Evolutionary conservation across 1,140 invertebrate species (phyloP).

Genomic region (Episyrphus balteatus): DNA sequence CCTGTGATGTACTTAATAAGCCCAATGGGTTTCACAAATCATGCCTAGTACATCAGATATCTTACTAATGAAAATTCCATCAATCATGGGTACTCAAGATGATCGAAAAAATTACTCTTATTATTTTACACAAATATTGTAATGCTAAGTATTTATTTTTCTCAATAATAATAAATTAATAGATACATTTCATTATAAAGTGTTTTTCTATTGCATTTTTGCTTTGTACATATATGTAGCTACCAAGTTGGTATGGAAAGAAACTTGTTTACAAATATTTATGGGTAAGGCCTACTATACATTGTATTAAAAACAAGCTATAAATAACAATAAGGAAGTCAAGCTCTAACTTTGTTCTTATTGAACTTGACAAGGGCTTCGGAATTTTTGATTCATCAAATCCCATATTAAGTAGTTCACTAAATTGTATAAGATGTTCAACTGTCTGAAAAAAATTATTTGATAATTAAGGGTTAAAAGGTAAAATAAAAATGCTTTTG

Average conservation of each 20-base stretch:
- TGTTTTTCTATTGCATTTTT: background rate
- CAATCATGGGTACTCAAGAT: conserved; percentile 47
- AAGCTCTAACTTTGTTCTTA: conserved; percentile 78
- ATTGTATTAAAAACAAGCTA: conserved; percentile 36
- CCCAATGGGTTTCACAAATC: conserved; percentile 77
- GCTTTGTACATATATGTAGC: too few species aligned
- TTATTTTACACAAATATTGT: conserved; percentile 6
- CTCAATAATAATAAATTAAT: conserved; percentile 2
- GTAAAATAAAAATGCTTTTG: background rate
- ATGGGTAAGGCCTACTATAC: conserved; percentile 7
- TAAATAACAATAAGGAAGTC: conserved; percentile 69
- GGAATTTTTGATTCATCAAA: conserved; percentile 67
- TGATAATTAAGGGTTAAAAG: conserved; percentile 1
- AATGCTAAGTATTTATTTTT: too few species aligned
- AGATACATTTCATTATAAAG: conserved; percentile 2
- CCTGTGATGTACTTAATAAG: conserved; percentile 56
- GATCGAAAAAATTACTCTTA: conserved; percentile 36
- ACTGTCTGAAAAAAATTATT: conserved; percentile 47
- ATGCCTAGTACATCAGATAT: conserved; percentile 73
- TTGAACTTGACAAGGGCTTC: conserved; percentile 62
- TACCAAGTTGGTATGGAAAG: conserved; percentile 3
- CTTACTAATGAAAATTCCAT: conserved; percentile 75
- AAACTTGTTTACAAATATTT: conserved; percentile 9
- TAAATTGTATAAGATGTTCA: conserved; percentile 53
- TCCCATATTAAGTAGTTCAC: conserved; percentile 68